phyloP scores from a whole-genome alignment of 35 echinoderm and acorn worm genomes.

The Holothuria glaberrima region DNA sequence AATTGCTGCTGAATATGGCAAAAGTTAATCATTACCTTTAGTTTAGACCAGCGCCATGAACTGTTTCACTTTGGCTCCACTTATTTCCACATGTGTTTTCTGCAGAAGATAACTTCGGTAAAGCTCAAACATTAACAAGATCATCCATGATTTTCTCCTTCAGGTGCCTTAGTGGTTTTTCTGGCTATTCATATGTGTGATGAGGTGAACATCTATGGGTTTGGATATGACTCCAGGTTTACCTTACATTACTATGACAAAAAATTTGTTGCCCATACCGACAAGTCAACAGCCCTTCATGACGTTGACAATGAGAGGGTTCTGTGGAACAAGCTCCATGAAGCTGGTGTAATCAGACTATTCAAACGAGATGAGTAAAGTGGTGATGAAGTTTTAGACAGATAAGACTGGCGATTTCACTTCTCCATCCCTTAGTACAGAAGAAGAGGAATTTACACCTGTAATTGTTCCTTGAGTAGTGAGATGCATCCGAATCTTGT shows the following conservation, averaged over 20 bases:
- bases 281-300: constrained; percentile 81
- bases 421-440: too few species aligned
- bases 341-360: constrained; percentile 87
- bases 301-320: constrained; percentile 94
- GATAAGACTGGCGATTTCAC: too few species aligned
- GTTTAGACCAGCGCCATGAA: too few species aligned
- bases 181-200: constrained; percentile 91
- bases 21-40: too few species aligned
- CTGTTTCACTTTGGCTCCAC: too few species aligned
- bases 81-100: too few species aligned
- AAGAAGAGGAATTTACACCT: too few species aligned
- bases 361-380: constrained; percentile 89
- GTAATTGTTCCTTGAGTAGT: too few species aligned
- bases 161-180: constrained; percentile 91
- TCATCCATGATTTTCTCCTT: background rate
- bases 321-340: constrained; percentile 87
- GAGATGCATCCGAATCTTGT: too few species aligned
- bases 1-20: too few species aligned
- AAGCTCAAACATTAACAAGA: too few species aligned
- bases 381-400: too few species aligned
- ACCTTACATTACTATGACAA: constrained; percentile 97
- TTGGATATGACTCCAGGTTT: constrained; percentile 93
- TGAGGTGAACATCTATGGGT: constrained; percentile 95
- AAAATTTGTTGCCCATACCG: constrained; percentile 74
- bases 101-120: background rate